Base-by-base conservation (phyloP, 1,140 invertebrate genomes). In the Augochlora pura region DNA sequence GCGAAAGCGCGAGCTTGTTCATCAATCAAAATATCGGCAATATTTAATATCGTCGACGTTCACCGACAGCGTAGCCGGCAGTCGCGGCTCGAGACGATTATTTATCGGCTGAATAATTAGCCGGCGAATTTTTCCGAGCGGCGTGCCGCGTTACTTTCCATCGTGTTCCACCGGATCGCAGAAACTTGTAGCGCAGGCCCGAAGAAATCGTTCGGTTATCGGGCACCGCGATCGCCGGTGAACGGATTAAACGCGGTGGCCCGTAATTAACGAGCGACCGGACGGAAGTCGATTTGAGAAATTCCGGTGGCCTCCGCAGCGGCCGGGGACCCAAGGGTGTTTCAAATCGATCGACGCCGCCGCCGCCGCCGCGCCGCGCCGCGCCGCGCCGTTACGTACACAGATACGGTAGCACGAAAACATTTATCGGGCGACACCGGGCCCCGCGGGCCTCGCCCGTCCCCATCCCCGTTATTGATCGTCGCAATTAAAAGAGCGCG, bases 401-500 rank as follows among this genome's bases (percentile, higher is more conserved):
- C 81, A 63, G 69, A 80, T 84, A 89, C 90, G 86, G 91, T 92
- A 91, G 91, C 91, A 89, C 88, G 88, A 90, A 86, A 92, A 87
- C 88, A 88, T 92, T 92, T 91, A 92, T 91, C 89, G 86, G 83
- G 78, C 83, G 88, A 88, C 87, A 91, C 88, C 59, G 82, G 25
- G 57, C 39, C 78, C 65, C 38, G 42, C 52, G 71, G 54, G 54
- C 54, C 64, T 66, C 42, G n/a, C n/a, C 67, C 63, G 46, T 16
- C 42, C 42, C 63, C 62, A 49, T 64, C 60, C 60, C 59, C 74
- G 80, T 90, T 92, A 93, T 92, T 92, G 88, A 92, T 92, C 88
- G 89, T 72, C 32, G 90, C 88, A 90, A 92, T 93, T 92, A 92
- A 92, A 91, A 81, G 80, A 76, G 87, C 87, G 89, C 86, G 89